Base-by-base conservation (phyloP, 2,797 vertebrate species). In the Ciconia nigra region DNA sequence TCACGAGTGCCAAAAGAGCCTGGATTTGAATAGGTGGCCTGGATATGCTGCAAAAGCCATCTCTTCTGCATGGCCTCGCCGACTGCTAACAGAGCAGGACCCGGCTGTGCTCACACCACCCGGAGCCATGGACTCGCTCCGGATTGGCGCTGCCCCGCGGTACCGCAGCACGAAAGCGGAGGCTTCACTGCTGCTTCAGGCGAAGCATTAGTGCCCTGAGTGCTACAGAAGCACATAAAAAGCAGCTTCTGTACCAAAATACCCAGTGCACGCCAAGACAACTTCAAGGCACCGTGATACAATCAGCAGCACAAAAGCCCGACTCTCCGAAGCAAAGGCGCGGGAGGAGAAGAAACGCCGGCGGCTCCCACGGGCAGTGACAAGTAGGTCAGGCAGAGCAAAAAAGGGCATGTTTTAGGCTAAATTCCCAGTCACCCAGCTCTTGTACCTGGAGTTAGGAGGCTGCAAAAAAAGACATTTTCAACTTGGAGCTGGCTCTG, bases 1-100 rank as follows among this genome's bases (percentile, higher is more conserved):
- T 92, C 93, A 93, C n/a, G 69, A 79, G 26, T 97, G 96, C 97
- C 97, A 97, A 13, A 88, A 90, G 89, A 95, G 82, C 94, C 92
- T 71, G 95, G 78, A 15, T 78, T 88, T 29, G 52, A 94, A 90
- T 57, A 85, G 74, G 92, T 93, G 90, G 94, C 95, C 93, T 97
- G 97, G 95, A 96, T 85, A 63, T 1, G 22, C 62, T 62, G 90
- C 89, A 89, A 71, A 92, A 67, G 31, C 73, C 57, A 62, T 85
- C 92, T 66, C 86, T 89, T 71, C 69, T 10, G 39, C 66, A 9
- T 3, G 37, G 82, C 65, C 63, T 61, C 3, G 0, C 69, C 1
- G 25, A 7, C 7, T 47, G 80, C 69, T 42, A 26, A 39, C 35
- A 42, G 92, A 83, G 78, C 87, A 26, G 90, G 78, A 85, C 31